phyloP scores from a whole-genome alignment of 1,140 invertebrate genomes.

The Papilio aristodemus region DNA sequence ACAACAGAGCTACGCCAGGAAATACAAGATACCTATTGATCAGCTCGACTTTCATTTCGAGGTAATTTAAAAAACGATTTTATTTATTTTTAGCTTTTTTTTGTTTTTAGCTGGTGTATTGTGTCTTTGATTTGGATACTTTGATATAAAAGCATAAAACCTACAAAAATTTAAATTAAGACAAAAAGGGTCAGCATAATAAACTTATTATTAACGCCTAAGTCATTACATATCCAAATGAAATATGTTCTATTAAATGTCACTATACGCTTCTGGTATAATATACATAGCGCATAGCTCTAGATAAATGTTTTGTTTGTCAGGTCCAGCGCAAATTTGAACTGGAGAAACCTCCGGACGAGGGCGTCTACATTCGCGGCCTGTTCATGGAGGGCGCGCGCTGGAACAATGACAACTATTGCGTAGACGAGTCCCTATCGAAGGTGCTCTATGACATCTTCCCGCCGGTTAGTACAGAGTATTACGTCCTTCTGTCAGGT shows the following conservation, averaged over 20 bases:
- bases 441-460: slow-evolving; percentile 91
- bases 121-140: too few species aligned
- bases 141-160: too few species aligned
- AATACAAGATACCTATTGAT: slow-evolving; percentile 95
- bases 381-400: slow-evolving; percentile 93
- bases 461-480: slow-evolving; percentile 83
- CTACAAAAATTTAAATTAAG: too few species aligned
- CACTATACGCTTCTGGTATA: too few species aligned
- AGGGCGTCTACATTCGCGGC: slow-evolving; percentile 93
- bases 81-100: not conserved
- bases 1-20: slow-evolving; percentile 95
- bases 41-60: slow-evolving; percentile 92
- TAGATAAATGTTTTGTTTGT: not conserved
- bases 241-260: too few species aligned
- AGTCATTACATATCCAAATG: too few species aligned
- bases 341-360: slow-evolving; percentile 82
- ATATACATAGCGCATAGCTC: too few species aligned
- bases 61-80: slow-evolving; percentile 63
- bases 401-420: slow-evolving; percentile 86
- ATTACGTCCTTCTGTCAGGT: too few species aligned
- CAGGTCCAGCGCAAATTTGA: slow-evolving; percentile 76
- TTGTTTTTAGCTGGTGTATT: too few species aligned
- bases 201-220: too few species aligned
- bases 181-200: too few species aligned
- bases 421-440: slow-evolving; percentile 89